phyloP scores from a whole-genome alignment of 23 tunicate species.

The Clavelina lepadiformis region DNA sequence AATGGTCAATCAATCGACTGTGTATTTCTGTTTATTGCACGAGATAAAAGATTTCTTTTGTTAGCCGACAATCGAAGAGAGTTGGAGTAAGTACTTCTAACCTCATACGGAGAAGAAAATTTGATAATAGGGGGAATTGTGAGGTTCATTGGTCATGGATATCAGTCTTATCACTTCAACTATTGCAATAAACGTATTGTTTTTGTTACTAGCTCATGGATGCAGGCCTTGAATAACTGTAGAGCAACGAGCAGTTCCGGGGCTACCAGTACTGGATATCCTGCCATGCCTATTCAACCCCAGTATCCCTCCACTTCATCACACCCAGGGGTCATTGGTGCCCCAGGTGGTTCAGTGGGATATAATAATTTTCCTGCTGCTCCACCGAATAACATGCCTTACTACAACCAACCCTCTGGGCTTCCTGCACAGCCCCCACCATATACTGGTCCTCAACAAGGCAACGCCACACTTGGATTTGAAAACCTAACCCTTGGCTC shows the following conservation, averaged over 20 bases:
- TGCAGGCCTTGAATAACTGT: constrained; percentile 49
- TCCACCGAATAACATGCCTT: too few species aligned
- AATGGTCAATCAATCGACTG: constrained; percentile 43
- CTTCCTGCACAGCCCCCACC: constrained; percentile 5
- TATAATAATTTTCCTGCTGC: too few species aligned
- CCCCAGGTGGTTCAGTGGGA: too few species aligned
- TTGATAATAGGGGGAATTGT: too few species aligned
- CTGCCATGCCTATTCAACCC: constrained; percentile 16
- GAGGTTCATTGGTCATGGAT: too few species aligned
- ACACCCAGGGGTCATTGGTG: background rate
- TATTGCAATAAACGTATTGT: too few species aligned
- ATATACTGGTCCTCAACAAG: too few species aligned
- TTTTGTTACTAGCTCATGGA: constrained; percentile 66
- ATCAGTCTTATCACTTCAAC: too few species aligned
- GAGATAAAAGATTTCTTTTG: constrained; percentile 41
- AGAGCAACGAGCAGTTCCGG: constrained; percentile 6
- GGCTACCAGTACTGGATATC: background rate
- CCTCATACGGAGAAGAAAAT: too few species aligned
- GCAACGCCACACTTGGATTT: constrained; percentile 17
- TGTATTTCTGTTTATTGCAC: constrained; percentile 33
- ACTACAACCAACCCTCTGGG: constrained; percentile 22
- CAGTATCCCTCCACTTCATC: background rate
- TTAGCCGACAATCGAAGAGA: constrained; percentile 51
- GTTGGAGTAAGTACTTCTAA: constrained; percentile 41
- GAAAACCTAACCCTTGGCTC: constrained; percentile 23